phyloP scores from a whole-genome alignment of 2,113 vertebrate genomes.

The Pitta sordida region DNA sequence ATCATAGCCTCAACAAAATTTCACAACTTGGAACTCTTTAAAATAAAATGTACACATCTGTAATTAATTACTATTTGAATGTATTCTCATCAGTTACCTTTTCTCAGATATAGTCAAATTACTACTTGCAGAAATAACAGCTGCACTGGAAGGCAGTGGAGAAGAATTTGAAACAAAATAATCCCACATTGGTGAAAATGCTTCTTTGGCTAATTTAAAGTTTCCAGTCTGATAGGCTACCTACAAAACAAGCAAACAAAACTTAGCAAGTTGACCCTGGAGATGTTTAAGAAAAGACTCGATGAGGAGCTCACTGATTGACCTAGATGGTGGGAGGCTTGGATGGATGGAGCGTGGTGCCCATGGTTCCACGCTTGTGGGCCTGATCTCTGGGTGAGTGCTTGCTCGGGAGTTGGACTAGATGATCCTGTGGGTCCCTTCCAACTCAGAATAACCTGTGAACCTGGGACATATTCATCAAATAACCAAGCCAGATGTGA shows the following conservation, averaged over 20 bases:
- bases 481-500: not conserved
- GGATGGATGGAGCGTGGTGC: no score
- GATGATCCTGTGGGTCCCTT: no score
- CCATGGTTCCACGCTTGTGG: no score
- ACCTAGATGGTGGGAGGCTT: no score
- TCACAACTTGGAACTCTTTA: not conserved
- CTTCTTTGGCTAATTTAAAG: constrained; percentile 78
- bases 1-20: not conserved
- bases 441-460: no score
- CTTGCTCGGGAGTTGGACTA: no score
- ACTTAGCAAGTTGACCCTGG: not conserved
- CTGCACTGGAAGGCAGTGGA: not conserved
- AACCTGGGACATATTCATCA: not conserved
- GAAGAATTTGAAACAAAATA: constrained; percentile 76
- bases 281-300: no score
- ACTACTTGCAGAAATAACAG: constrained; percentile 52
- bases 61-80: not conserved
- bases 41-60: not conserved
- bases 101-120: constrained; percentile 58
- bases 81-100: constrained; percentile 66
- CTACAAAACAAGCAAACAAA: constrained; percentile 63
- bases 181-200: constrained; percentile 84
- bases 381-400: no score
- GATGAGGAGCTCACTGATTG: no score
- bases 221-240: constrained; percentile 83